These are phyloP conservation scores for Piaya cayana DNA, from an alignment of 2,113 vertebrate species.

Conservation along the genomic window DNA sequence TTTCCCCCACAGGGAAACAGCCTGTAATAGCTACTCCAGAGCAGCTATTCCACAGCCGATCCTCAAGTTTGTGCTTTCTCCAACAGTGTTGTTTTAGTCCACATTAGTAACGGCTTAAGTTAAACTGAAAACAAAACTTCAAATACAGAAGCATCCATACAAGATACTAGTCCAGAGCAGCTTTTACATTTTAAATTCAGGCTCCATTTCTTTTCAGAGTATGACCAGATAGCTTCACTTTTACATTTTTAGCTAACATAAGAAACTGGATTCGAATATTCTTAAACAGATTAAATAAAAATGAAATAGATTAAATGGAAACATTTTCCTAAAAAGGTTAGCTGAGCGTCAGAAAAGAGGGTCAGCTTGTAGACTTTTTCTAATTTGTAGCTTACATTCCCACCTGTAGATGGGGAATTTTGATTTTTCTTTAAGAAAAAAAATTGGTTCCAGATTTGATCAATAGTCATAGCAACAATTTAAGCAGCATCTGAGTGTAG, in stretches of 20 bases:
- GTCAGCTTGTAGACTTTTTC: neutral
- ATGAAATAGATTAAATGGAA: neutral
- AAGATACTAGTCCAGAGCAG: neutral
- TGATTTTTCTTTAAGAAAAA: neutral
- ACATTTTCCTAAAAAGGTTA: neutral
- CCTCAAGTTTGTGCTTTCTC: neutral
- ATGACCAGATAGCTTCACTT: neutral
- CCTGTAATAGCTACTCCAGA: neutral
- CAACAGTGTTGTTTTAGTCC: neutral
- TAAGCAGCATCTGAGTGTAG: neutral
- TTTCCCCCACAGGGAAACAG: constrained; percentile 11
- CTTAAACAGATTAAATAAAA: neutral
- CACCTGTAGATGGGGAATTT: neutral
- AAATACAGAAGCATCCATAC: neutral
- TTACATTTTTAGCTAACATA: neutral
- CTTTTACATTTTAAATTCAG: neutral
- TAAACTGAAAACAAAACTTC: neutral
- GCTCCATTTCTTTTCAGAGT: neutral
- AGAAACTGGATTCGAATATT: neutral
- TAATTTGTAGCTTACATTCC: neutral
- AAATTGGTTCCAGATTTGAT: neutral
- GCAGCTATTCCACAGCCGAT: neutral
- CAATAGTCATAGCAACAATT: neutral
- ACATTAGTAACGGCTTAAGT: neutral
- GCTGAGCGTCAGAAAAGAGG: neutral